Percentiles rank a stretch among this genome's conserved stretches.
phyloP scores from a whole-genome alignment of 2,113 vertebrate species.

The Axis porcinus region DNA sequence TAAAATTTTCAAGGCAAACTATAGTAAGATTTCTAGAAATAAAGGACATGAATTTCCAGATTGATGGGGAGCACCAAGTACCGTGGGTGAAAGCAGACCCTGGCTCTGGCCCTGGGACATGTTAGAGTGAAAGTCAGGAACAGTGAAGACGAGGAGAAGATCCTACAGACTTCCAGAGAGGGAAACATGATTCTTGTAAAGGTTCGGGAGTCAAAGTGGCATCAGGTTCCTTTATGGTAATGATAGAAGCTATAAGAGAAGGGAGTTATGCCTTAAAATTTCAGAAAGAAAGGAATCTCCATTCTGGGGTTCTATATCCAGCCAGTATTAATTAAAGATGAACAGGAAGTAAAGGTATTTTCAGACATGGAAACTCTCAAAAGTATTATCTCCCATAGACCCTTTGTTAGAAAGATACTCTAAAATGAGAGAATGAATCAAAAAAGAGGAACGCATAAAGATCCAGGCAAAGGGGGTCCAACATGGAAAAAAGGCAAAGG shows the following conservation, averaged over 20 bases:
- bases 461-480: not conserved
- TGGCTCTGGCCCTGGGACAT: not conserved
- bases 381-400: not conserved
- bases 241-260: not conserved
- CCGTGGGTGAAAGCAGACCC: not conserved
- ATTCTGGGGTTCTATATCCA: not conserved
- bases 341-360: not conserved
- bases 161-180: not conserved
- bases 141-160: not conserved
- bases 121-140: not conserved
- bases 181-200: not conserved
- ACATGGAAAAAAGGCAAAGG: not conserved
- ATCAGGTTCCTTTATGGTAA: not conserved
- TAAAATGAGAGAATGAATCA: not conserved
- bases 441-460: not conserved
- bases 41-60: not conserved
- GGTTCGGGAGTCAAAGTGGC: not conserved
- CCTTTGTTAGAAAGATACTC: not conserved
- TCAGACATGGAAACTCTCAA: not conserved
- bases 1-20: not conserved
- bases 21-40: not conserved
- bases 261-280: not conserved
- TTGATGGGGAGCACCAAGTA: not conserved
- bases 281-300: not conserved
- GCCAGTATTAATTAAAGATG: not conserved